Conservation (phyloP, 1,140 invertebrate genomes). For the Eulimnadia texana region DNA sequence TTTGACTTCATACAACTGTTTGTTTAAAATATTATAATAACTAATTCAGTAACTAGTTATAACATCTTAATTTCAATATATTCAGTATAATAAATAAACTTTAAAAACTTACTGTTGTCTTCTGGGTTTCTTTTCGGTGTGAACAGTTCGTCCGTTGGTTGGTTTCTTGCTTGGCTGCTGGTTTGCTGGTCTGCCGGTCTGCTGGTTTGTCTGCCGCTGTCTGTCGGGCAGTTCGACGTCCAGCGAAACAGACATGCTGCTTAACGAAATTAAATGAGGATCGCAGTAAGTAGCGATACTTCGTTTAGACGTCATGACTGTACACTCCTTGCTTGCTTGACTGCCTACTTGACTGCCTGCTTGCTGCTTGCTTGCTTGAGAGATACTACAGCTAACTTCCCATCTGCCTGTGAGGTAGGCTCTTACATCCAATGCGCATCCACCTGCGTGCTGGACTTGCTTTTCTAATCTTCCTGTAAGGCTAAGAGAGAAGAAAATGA, state of each 20-base stretch:
- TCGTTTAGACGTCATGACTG: background rate
- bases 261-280: background rate
- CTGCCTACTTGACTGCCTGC: background rate
- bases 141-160: too few relatives aligned
- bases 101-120: too few relatives aligned
- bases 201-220: background rate
- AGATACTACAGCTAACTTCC: too few relatives aligned
- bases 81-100: background rate
- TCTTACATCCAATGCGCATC: background rate
- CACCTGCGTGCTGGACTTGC: background rate
- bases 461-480: background rate
- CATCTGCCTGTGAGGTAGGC: background rate
- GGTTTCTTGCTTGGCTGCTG: background rate
- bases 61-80: background rate
- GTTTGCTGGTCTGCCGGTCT: background rate
- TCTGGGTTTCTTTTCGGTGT: too few relatives aligned
- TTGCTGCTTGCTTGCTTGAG: background rate
- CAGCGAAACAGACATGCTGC: background rate
- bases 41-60: background rate
- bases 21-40: background rate
- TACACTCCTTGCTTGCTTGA: too few relatives aligned
- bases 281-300: background rate
- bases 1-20: too few relatives aligned
- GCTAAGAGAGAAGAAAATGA: too few relatives aligned
- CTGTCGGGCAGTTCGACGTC: too few relatives aligned